These are phyloP conservation scores for Rousettus madagascariensis DNA, from an alignment of 2,797 vertebrate genomes.

Conservation along the genomic window DNA sequence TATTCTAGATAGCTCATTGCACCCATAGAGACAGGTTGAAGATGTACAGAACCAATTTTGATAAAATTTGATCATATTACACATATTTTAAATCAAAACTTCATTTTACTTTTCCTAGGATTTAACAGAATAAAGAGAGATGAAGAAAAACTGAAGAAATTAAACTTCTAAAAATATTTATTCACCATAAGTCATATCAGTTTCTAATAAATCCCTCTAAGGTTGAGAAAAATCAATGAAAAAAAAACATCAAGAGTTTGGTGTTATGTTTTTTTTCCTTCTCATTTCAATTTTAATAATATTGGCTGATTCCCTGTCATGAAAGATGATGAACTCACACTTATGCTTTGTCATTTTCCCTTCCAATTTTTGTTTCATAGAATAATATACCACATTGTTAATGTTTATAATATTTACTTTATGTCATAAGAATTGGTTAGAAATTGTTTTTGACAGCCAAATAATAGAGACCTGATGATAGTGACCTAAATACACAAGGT, in stretches of 20 bases:
- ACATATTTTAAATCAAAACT: slow-evolving; percentile 44
- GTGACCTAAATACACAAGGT: background rate
- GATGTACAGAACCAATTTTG: background rate
- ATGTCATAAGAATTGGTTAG: slow-evolving; percentile 3
- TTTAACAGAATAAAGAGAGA: slow-evolving; percentile 40
- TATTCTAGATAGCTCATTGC: background rate
- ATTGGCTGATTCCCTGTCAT: background rate
- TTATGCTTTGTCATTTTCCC: background rate
- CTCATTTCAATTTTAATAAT: slow-evolving; percentile 46
- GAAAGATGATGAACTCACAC: slow-evolving; percentile 31
- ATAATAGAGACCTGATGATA: background rate
- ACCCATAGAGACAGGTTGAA: background rate
- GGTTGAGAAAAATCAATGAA: background rate
- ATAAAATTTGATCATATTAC: slow-evolving; percentile 9
- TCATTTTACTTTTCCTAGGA: background rate
- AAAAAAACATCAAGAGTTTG: background rate
- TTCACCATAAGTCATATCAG: background rate
- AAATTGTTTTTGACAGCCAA: slow-evolving; percentile 36
- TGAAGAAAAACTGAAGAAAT: background rate
- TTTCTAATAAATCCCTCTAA: slow-evolving; percentile 26
- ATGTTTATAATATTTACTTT: slow-evolving; percentile 32
- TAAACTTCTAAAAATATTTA: background rate
- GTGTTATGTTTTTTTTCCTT: background rate
- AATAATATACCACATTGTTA: slow-evolving; percentile 1
- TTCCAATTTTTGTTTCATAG: background rate